phyloP scores from a whole-genome alignment of 2,113 vertebrate species.

The Sporophila hypoxantha region DNA sequence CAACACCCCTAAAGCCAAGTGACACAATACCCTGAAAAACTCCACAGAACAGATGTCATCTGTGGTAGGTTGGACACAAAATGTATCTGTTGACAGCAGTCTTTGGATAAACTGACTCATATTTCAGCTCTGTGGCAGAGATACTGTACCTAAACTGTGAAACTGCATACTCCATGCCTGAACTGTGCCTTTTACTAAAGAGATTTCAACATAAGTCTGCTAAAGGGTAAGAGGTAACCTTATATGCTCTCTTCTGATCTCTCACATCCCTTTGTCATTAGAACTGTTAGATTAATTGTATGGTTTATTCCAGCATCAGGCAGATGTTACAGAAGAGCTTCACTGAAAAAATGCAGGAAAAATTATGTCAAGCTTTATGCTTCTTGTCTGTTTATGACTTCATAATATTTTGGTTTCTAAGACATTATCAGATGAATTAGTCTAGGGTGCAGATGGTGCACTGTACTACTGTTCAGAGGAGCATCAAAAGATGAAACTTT shows the following conservation, averaged over 20 bases:
- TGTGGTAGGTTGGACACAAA: background rate
- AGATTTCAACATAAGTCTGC: background rate
- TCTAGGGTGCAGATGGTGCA: background rate
- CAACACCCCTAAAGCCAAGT: background rate
- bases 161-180: background rate
- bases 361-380: background rate
- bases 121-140: background rate
- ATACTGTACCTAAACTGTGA: background rate
- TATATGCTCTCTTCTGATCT: background rate
- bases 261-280: background rate
- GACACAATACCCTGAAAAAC: background rate
- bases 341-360: background rate
- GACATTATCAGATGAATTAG: background rate
- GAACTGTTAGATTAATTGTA: background rate
- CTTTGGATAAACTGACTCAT: background rate
- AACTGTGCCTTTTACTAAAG: background rate
- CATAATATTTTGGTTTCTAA: background rate
- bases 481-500: background rate
- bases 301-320: background rate
- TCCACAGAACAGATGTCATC: background rate
- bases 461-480: background rate
- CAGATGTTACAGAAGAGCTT: background rate
- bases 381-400: background rate
- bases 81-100: background rate
- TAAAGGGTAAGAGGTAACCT: background rate